Evolutionary conservation across 1,140 invertebrate genomes (phyloP).

Genomic region (Cataglyphis hispanica): DNA sequence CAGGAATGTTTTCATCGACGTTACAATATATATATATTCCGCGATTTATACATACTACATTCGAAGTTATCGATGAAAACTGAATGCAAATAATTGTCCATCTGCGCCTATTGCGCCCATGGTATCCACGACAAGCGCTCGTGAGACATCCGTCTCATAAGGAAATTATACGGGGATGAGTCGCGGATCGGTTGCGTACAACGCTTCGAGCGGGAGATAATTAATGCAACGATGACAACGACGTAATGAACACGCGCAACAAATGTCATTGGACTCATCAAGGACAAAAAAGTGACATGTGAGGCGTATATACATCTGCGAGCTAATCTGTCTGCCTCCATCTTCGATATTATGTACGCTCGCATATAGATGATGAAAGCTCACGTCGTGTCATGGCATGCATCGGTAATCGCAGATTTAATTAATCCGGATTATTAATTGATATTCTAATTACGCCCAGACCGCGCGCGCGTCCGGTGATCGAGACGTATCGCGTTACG

Average conservation of each 20-base stretch:
- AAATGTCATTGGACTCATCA: slow-evolving; percentile 56
- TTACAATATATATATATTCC: neutral
- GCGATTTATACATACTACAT: neutral
- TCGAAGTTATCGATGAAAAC: neutral
- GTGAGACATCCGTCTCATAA: slow-evolving; percentile 8
- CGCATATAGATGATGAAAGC: slow-evolving; percentile 36
- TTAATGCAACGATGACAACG: slow-evolving; percentile 56
- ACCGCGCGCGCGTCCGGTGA: slow-evolving; percentile 39
- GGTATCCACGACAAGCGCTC: slow-evolving; percentile 1
- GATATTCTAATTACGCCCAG: slow-evolving; percentile 79
- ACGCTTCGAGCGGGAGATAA: slow-evolving; percentile 6
- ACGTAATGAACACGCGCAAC: slow-evolving; percentile 42
- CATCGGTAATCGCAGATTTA: slow-evolving; percentile 70
- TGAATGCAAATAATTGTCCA: slow-evolving; percentile 17
- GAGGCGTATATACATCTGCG: neutral
- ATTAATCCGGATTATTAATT: slow-evolving; percentile 79
- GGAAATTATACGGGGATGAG: slow-evolving; percentile 22
- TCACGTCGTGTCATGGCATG: slow-evolving; percentile 36
- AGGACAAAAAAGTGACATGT: slow-evolving; percentile 44
- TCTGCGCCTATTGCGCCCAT: neutral
- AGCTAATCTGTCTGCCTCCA: slow-evolving; percentile 21
- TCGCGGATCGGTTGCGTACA: slow-evolving; percentile 9
- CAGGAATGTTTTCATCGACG: neutral
- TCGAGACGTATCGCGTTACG: slow-evolving; percentile 63
- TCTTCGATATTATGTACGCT: slow-evolving; percentile 5